phyloP scores from a whole-genome alignment of 2,888 invertebrate species.

The Rotaria sp. region DNA sequence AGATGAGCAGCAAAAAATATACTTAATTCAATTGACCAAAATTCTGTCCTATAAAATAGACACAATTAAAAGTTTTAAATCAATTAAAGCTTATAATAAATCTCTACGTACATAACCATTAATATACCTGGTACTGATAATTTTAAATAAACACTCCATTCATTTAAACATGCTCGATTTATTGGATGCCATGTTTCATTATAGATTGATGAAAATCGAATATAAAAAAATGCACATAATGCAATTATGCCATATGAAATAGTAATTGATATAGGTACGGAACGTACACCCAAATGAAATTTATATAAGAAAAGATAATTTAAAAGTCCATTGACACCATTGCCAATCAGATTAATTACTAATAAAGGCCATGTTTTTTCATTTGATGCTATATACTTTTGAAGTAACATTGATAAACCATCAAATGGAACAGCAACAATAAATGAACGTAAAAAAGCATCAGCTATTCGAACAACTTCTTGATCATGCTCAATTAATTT shows the following conservation, averaged over 20 bases:
- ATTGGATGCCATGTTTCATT: constrained; percentile 14
- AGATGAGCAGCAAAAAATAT: neutral
- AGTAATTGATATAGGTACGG: too few species aligned
- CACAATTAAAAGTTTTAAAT: too few species aligned
- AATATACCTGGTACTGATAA: neutral
- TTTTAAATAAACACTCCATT: neutral
- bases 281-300: too few species aligned
- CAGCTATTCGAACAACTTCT: neutral
- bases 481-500: neutral
- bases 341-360: too few species aligned
- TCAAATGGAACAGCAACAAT: too few species aligned
- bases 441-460: neutral
- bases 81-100: too few species aligned
- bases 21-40: neutral
- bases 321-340: too few species aligned
- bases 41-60: neutral
- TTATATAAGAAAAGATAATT: too few species aligned
- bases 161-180: neutral
- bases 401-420: too few species aligned
- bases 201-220: neutral
- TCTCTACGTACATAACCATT: neutral
- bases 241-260: too few species aligned
- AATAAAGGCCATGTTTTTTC: too few species aligned
- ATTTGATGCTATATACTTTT: too few species aligned
- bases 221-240: neutral